These are phyloP conservation scores for Drosophila robusta DNA, from an alignment of 2,888 invertebrate genomes.

Conservation along the genomic window DNA sequence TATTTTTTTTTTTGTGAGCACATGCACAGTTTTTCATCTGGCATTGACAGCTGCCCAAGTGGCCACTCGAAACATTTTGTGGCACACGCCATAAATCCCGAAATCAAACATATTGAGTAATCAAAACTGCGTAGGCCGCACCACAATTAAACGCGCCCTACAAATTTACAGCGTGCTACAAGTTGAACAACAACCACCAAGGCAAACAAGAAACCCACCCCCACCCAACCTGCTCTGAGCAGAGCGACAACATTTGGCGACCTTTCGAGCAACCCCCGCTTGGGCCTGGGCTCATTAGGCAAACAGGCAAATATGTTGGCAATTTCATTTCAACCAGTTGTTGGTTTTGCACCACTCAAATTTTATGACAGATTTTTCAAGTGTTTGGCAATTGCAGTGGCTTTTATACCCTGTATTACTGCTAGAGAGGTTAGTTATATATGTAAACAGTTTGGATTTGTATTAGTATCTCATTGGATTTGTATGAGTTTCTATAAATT, in stretches of 20 bases:
- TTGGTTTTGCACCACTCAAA: constrained; percentile 63
- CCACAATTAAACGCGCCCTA: constrained; percentile 43
- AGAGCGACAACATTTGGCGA: constrained; percentile 1
- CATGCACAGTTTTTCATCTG: constrained; percentile 34
- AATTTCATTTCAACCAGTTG: constrained; percentile 80
- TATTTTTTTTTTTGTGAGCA: constrained; percentile 35
- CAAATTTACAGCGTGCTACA: constrained; percentile 15
- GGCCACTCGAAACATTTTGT: constrained; percentile 48
- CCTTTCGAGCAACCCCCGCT: constrained; percentile 30
- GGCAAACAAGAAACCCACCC: neutral
- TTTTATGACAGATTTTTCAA: constrained; percentile 80
- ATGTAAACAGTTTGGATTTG: too few relatives aligned
- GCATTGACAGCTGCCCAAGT: constrained; percentile 71
- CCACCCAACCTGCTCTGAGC: constrained; percentile 23
- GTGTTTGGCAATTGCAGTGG: constrained; percentile 56
- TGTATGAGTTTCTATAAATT: too few relatives aligned
- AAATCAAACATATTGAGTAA: constrained; percentile 84
- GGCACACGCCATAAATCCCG: constrained; percentile 64
- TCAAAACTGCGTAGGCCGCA: constrained; percentile 63
- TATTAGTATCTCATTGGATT: too few relatives aligned
- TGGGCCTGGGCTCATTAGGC: constrained; percentile 67
- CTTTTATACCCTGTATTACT: constrained; percentile 15
- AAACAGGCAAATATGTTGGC: constrained; percentile 77
- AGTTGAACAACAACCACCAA: constrained; percentile 8
- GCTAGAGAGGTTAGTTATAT: neutral